These are phyloP conservation scores for Blomia tropicalis DNA, from an alignment of 2,888 invertebrate species.

Conservation along the genomic window DNA sequence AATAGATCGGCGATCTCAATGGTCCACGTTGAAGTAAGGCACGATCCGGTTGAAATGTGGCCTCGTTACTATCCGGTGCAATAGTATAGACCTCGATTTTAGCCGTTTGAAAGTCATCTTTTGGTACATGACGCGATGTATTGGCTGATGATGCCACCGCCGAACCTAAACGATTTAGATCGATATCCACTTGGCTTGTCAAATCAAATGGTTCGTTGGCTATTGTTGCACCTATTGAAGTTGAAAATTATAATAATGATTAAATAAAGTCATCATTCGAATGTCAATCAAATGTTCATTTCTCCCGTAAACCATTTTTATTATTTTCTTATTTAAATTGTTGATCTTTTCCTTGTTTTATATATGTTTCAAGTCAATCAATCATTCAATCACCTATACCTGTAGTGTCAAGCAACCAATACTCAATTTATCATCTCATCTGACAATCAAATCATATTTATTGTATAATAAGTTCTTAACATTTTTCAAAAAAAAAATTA, in stretches of 20 bases:
- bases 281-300: no score
- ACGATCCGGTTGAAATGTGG: slow-evolving; percentile 3
- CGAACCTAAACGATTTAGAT: not conserved
- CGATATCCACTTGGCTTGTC: not conserved
- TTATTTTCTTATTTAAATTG: no score
- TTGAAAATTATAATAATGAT: not conserved
- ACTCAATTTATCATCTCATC: no score
- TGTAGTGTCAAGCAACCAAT: no score
- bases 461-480: no score
- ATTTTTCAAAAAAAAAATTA: no score
- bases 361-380: no score
- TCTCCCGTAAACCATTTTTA: no score
- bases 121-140: not conserved
- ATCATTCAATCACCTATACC: no score
- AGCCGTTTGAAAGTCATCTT: not conserved
- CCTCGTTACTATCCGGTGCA: not conserved
- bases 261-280: no score
- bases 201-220: not conserved
- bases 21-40: not conserved
- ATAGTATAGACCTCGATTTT: not conserved
- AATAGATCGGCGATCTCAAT: not conserved
- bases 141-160: not conserved
- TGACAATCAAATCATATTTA: no score
- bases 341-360: no score
- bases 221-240: not conserved